Evolutionary conservation across 92 coral and sea anemone species (phyloP), one percentile per base, ranked within the genome.

Genomic region (Epizoanthus ramosus): DNA sequence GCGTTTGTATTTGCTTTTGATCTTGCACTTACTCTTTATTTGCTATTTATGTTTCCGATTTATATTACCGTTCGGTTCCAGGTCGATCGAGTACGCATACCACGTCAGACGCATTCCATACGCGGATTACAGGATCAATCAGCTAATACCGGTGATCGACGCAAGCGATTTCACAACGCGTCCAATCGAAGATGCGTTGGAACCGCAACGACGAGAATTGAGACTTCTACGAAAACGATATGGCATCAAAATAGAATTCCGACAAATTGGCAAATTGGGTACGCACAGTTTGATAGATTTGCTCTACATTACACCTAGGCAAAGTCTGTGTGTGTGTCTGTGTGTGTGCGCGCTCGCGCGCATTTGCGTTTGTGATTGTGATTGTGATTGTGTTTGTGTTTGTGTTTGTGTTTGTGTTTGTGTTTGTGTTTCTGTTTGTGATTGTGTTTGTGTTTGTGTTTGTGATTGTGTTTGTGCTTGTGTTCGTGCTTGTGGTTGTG

Each of bases 211-310:
- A 68, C 68, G 23, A 33, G 90, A 92, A 73, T 45, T 76, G 28
- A 86, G 98, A 28, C 88, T 95, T 60, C 87, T 93, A n/a, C 72
- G 98, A 25, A 95, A 95, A 59, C 93, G 98, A 53, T 95, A 95
- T 72, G 98, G 98, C 28, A 87, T 95, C 84, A 95, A 95, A 87
- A 88, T 95, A 24, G 98, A 95, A 58, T 95, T 95, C 80, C 92
- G 88, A 59, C 98, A 95, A 88, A 85, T 79, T 57, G 98, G 98
- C 41, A 88, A 71, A 83, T 79, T 95, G 85, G 98, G 98, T 95
- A 75, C 54, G 15, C 10, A 3, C 54, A 50, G 8, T 10, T 50
- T 50, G 10, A 2, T 50, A 1, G 8, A 13, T 12, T 50, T 5
- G 43, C 54, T 12, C 54, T 13, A 50, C 16, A 50, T 7, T 7